Conservation (phyloP, 64 coral and sea anemone genomes). For the Pocillopora damicornis region DNA sequence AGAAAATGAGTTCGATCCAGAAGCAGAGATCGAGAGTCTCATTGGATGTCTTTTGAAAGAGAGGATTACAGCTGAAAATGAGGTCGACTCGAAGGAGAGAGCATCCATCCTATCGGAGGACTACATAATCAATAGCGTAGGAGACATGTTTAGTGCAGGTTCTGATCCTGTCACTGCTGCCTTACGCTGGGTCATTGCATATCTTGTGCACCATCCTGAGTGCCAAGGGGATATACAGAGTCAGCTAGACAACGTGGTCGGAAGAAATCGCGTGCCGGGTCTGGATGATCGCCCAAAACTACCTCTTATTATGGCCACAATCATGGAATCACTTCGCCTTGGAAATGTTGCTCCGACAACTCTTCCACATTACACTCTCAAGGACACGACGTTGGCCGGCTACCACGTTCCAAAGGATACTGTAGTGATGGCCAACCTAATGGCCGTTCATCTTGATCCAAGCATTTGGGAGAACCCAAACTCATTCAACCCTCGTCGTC, state of each 20-base stretch:
- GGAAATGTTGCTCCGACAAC: not conserved
- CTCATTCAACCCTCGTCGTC: not conserved
- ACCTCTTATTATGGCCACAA: not conserved
- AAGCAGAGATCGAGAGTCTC: not conserved
- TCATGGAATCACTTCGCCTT: constrained; percentile 24
- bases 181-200: no score
- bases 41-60: not conserved
- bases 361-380: not conserved
- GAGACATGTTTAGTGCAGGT: no score
- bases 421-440: not conserved
- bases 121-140: no score
- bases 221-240: constrained; percentile 37
- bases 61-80: not conserved
- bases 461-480: no score
- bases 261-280: not conserved
- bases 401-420: constrained; percentile 36
- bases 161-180: no score
- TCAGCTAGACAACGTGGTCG: constrained; percentile 8
- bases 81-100: constrained; percentile 15
- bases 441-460: constrained; percentile 5
- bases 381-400: constrained; percentile 7
- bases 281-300: no score
- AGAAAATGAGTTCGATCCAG: constrained; percentile 3
- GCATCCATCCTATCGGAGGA: not conserved
- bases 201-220: constrained; percentile 16